phyloP scores from a whole-genome alignment of 2,113 vertebrate genomes.

The Anolis carolinensis region DNA sequence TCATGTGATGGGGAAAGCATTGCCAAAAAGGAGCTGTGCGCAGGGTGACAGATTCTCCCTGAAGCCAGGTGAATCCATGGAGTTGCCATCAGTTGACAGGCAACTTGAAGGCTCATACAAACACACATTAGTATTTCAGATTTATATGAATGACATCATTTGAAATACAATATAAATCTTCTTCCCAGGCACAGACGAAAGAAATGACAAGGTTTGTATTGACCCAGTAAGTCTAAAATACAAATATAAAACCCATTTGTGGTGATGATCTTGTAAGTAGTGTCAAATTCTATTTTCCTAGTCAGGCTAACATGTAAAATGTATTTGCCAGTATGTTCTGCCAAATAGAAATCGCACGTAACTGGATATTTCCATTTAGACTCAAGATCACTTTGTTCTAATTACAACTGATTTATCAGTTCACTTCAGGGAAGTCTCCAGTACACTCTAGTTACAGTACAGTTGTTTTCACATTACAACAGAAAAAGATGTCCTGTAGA shows the following conservation, averaged over 20 bases:
- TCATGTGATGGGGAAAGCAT: too few species aligned
- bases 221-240: conserved; percentile 41
- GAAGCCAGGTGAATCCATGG: too few species aligned
- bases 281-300: conserved; percentile 57
- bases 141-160: background rate
- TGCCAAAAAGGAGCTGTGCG: too few species aligned
- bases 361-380: conserved; percentile 57
- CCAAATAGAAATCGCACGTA: conserved; percentile 53
- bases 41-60: too few species aligned
- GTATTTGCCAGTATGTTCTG: conserved; percentile 42
- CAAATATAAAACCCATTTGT: conserved; percentile 53
- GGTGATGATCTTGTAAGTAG: conserved; percentile 56
- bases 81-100: too few species aligned
- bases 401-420: conserved; percentile 62
- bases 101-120: too few species aligned
- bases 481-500: conserved; percentile 14
- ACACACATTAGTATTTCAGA: background rate
- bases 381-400: conserved; percentile 63
- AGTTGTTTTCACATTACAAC: conserved; percentile 27
- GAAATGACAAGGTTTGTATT: conserved; percentile 40
- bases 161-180: conserved; percentile 36
- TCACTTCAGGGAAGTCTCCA: conserved; percentile 51
- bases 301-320: conserved; percentile 60
- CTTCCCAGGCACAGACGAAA: conserved; percentile 33
- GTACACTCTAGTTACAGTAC: conserved; percentile 36